Evolutionary conservation across 2,888 invertebrate genomes (phyloP), one percentile per base, ranked within the genome.

Genomic region (Lepetodrilus schrolli): DNA sequence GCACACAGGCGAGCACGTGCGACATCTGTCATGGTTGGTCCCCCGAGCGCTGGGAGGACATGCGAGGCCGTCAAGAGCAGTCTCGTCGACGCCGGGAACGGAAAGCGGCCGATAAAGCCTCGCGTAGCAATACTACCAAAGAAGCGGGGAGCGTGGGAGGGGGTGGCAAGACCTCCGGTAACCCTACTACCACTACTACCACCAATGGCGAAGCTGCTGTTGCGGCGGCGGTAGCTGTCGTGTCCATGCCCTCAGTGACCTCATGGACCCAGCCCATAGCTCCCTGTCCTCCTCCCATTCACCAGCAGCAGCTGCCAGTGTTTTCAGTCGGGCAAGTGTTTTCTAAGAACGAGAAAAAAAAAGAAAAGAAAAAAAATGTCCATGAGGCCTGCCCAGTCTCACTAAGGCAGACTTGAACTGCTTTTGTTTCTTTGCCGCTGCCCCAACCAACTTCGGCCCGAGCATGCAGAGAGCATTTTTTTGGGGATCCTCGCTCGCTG

Each of bases 401-500:
- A 58, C 58, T 58, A 58, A 58, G 58, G 58, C 58, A 58, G 58
- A 58, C 58, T 58, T 58, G 58, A 58, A 58, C 58, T 58, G 58
- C 58, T 58, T 34, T 30, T 34, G 26, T 58, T n/a, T n/a, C n/a
- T n/a, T n/a, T n/a, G n/a, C n/a, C n/a, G 17, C 43, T 43, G 43
- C 43, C 17, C 43, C 13, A 13, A 17, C 26, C 26, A 58, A 58
- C 58, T 58, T n/a, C n/a, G n/a, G n/a, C n/a, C n/a, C n/a, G 58
- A 58, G 58, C 58, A 58, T 58, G 58, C 58, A 50, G 34, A 58
- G 58, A 58, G 34, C 58, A 10, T 51, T n/a, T n/a, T n/a, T n/a
- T n/a, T n/a, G n/a, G n/a, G 51, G 58, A 34, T 30, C 30, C 26
- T 58, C 26, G 21, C 13, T n/a, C n/a, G n/a, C n/a, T n/a, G n/a